These are phyloP conservation scores for Nixonia krombeini DNA, from an alignment of 1,140 invertebrate species.

Conservation along the genomic window DNA sequence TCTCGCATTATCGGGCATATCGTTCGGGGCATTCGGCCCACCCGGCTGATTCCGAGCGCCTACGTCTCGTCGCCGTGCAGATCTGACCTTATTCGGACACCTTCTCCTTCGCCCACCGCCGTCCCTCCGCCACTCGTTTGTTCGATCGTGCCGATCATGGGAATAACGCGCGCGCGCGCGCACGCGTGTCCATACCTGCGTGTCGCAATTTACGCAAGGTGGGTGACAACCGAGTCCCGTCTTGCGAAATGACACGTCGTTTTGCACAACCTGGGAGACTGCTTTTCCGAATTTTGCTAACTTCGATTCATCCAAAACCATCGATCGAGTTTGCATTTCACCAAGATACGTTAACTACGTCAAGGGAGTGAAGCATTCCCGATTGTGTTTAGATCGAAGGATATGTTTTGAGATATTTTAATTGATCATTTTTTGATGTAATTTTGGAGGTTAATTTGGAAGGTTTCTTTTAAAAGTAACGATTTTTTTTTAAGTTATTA, in stretches of 20 bases:
- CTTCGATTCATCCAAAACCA: not conserved
- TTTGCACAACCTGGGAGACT: slow-evolving; percentile 5
- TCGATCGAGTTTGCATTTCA: too few relatives aligned
- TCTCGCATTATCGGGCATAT: slow-evolving; percentile 5
- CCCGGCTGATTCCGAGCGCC: slow-evolving; percentile 58
- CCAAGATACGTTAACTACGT: too few relatives aligned
- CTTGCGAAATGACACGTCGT: slow-evolving; percentile 22
- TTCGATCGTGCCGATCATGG: too few relatives aligned
- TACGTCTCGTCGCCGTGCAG: slow-evolving; percentile 57
- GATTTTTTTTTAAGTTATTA: too few relatives aligned
- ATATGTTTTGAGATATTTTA: not conserved
- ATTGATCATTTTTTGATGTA: too few relatives aligned
- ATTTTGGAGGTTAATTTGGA: too few relatives aligned
- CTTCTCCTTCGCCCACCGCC: slow-evolving; percentile 60
- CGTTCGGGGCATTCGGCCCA: slow-evolving; percentile 46
- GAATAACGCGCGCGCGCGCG: slow-evolving; percentile 10
- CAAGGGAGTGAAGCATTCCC: too few relatives aligned
- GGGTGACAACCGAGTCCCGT: too few relatives aligned
- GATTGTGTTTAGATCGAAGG: too few relatives aligned
- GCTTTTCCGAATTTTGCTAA: not conserved
- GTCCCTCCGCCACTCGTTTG: slow-evolving; percentile 22
- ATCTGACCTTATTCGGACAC: slow-evolving; percentile 70
- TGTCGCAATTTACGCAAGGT: slow-evolving; percentile 40
- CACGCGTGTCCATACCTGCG: slow-evolving; percentile 21
- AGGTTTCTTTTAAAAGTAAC: too few relatives aligned